phyloP scores from a whole-genome alignment of 2,797 vertebrate genomes.

The Microcaecilia unicolor region DNA sequence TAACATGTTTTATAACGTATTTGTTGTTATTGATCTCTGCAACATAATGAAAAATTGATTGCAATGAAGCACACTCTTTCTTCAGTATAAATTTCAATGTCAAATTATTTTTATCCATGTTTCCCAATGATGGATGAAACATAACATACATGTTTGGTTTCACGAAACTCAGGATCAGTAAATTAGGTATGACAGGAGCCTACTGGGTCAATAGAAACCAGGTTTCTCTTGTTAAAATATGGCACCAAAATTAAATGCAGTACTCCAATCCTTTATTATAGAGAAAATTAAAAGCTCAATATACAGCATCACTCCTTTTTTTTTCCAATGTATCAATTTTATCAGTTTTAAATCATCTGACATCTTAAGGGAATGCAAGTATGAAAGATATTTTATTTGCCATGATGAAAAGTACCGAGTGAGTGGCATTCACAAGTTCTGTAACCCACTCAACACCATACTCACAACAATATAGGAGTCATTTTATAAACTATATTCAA shows the following conservation, averaged over 20 bases:
- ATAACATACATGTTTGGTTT: slow-evolving; percentile 50
- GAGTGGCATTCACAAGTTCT: too few relatives aligned
- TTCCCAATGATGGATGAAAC: slow-evolving; percentile 56
- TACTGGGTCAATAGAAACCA: slow-evolving; percentile 50
- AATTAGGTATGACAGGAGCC: slow-evolving; percentile 52
- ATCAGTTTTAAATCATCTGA: slow-evolving; percentile 40
- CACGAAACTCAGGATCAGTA: slow-evolving; percentile 44
- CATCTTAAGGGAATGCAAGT: slow-evolving; percentile 27
- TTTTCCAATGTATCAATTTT: slow-evolving; percentile 36
- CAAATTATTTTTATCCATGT: slow-evolving; percentile 67
- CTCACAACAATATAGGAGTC: too few relatives aligned
- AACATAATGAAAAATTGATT: slow-evolving; percentile 71
- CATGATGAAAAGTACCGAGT: too few relatives aligned
- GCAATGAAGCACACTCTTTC: slow-evolving; percentile 46
- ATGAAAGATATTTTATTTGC: slow-evolving; percentile 12
- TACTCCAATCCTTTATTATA: slow-evolving; percentile 43
- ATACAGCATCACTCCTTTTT: slow-evolving; percentile 32
- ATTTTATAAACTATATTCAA: too few relatives aligned
- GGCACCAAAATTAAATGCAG: slow-evolving; percentile 55
- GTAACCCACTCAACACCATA: too few relatives aligned
- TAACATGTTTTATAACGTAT: slow-evolving; percentile 64
- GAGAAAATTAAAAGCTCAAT: slow-evolving; percentile 41
- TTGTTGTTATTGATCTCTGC: slow-evolving; percentile 64
- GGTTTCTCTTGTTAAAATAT: slow-evolving; percentile 47
- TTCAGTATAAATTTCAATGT: slow-evolving; percentile 67